A percentile compares a stretch with the other conserved stretches of the same genome.
These are phyloP conservation scores for Falco berigora DNA, from an alignment of 2,797 vertebrate species.

Conservation along the genomic window DNA sequence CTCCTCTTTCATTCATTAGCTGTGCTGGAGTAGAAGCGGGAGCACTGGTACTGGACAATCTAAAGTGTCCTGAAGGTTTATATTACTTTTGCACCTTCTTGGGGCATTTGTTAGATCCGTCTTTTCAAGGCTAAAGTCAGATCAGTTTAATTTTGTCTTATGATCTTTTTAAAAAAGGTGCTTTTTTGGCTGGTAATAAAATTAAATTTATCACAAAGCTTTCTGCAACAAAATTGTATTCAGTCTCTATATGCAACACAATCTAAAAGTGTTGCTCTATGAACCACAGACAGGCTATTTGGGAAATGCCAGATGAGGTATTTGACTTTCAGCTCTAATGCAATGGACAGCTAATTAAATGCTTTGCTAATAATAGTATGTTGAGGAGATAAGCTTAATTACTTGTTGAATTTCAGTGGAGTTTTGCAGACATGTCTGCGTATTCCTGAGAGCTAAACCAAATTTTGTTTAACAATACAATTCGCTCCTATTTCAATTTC, in stretches of 20 bases:
- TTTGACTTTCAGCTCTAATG: neutral
- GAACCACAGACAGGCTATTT: neutral
- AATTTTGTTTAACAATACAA: neutral
- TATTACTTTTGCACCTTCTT: neutral
- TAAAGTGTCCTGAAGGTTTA: neutral
- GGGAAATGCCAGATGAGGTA: constrained; percentile 28
- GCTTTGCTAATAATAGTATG: constrained; percentile 41
- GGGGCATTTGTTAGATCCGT: neutral
- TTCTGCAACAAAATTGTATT: neutral
- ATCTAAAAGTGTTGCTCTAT: neutral
- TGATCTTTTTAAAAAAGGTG: rapidly evolving
- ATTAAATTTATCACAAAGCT: neutral
- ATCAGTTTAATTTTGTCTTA: neutral
- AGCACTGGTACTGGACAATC: neutral
- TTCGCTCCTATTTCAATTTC: neutral
- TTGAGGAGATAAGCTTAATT: constrained; percentile 36
- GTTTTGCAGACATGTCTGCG: neutral
- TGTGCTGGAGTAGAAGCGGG: neutral
- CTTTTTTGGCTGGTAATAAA: neutral
- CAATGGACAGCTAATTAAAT: constrained; percentile 45
- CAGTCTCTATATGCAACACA: neutral
- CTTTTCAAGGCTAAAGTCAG: neutral
- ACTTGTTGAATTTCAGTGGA: neutral
- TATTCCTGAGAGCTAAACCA: neutral
- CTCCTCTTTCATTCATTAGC: neutral